Evolutionary conservation across 2,113 vertebrate genomes (phyloP).

Genomic region (Thinocorus orbignyianus): DNA sequence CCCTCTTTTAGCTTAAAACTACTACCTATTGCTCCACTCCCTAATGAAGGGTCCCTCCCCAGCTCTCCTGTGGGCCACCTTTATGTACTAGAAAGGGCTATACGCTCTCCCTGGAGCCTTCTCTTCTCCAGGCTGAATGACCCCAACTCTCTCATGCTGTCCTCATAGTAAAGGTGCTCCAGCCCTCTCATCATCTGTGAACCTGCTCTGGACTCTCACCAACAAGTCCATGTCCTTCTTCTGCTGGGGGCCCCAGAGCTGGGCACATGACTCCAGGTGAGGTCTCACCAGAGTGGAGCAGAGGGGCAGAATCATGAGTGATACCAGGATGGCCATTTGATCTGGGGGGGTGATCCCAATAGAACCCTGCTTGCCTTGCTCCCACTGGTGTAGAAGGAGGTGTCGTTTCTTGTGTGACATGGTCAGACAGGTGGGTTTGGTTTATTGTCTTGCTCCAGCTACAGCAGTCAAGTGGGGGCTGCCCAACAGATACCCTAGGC

Average conservation of each 20-base stretch:
- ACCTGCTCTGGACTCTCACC: background rate
- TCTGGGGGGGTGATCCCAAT: accelerated
- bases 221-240: background rate
- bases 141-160: background rate
- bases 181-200: background rate
- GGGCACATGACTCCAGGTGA: background rate
- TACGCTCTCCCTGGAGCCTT: background rate
- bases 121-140: background rate
- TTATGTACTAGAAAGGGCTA: background rate
- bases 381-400: background rate
- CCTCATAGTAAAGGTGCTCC: background rate
- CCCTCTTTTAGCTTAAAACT: background rate
- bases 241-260: background rate
- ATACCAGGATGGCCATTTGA: background rate
- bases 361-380: background rate
- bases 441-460: background rate
- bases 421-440: background rate
- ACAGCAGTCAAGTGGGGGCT: background rate
- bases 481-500: background rate
- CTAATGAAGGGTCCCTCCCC: background rate
- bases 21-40: background rate
- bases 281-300: background rate
- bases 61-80: background rate
- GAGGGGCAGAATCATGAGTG: accelerated
- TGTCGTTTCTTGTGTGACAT: background rate